A percentile compares a stretch with the other conserved stretches of the same genome.
Conservation (phyloP, 2,113 vertebrate genomes). For the Pteronura brasiliensis region DNA sequence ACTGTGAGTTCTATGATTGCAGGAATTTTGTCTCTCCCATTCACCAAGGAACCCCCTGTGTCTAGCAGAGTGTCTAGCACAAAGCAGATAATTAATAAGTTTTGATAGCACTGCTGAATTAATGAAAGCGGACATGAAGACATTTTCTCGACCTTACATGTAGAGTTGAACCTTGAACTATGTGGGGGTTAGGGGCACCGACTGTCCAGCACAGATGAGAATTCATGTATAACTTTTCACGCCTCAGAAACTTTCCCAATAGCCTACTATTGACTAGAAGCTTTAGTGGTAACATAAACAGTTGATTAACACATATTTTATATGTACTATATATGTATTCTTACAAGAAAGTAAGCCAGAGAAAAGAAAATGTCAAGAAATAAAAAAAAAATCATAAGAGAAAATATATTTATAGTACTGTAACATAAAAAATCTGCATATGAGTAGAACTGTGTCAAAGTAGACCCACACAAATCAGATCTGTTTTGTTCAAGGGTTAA, state of each 20-base stretch:
- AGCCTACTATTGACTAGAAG: neutral
- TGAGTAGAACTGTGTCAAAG: neutral
- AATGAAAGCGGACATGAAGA: neutral
- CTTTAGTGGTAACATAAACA: neutral
- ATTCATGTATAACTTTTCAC: neutral
- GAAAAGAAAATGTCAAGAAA: neutral
- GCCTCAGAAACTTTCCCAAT: neutral
- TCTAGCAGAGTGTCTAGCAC: neutral
- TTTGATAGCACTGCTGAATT: neutral
- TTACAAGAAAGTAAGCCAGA: neutral
- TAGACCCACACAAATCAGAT: neutral
- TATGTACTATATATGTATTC: neutral
- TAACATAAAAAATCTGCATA: neutral
- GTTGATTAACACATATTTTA: neutral
- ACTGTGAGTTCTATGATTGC: neutral
- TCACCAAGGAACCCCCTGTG: neutral
- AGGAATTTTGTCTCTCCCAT: neutral
- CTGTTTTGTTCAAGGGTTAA: neutral
- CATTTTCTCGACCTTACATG: neutral
- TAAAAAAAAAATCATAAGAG: neutral
- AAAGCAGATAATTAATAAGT: neutral
- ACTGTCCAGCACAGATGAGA: neutral
- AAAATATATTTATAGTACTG: neutral
- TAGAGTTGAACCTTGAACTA: neutral
- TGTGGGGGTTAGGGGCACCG: neutral